Evolutionary conservation across 2,888 invertebrate species (phyloP), one percentile per base, ranked within the genome.

Genomic region (Romanomermis culicivorax): DNA sequence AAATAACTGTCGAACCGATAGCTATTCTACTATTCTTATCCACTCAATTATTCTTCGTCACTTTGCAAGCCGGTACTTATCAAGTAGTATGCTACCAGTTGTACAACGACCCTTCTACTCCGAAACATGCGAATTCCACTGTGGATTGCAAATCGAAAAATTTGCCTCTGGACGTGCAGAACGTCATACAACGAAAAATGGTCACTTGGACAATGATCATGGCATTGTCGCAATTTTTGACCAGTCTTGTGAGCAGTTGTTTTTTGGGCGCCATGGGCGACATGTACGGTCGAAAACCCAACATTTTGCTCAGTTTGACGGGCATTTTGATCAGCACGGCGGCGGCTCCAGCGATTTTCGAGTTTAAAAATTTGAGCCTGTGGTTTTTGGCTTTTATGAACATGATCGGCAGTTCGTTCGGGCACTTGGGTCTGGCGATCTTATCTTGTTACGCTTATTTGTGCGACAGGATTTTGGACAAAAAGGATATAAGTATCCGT

Each of bases 251-350:
- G 7, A 14, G 27, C 50, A 14, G 4, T 11, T 27, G 26, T 29
- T 27, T 49, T 4, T 20, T 49, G 4, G 50, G 50, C 11, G 50
- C 50, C 27, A 27, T 4, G 50, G 50, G 27, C 29, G 50, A 49
- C 23, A 7, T 7, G 27, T 3, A 27, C 29, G 50, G 50, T 7
- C 4, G 29, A 11, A 53, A 49, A 29, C 25, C 20, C 4, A 49
- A 49, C 23, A 4, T 25, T 7, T 7, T 49, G 50, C 29, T 49
- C 7, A 14, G 50, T 20, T 27, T 49, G 3, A 27, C 11, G 4
- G 50, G 50, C 4, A 25, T 49, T 11, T 11, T 27, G 4, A 29
- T 49, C 7, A 14, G 14, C 27, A 11, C 27, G 7, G 7, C 23
- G 25, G 11, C 29, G 7, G 7, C 11, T 27, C 23, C 11, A 23